These are phyloP conservation scores for Zygothrica quintamaculata DNA, from an alignment of 2,888 invertebrate species.

Conservation along the genomic window DNA sequence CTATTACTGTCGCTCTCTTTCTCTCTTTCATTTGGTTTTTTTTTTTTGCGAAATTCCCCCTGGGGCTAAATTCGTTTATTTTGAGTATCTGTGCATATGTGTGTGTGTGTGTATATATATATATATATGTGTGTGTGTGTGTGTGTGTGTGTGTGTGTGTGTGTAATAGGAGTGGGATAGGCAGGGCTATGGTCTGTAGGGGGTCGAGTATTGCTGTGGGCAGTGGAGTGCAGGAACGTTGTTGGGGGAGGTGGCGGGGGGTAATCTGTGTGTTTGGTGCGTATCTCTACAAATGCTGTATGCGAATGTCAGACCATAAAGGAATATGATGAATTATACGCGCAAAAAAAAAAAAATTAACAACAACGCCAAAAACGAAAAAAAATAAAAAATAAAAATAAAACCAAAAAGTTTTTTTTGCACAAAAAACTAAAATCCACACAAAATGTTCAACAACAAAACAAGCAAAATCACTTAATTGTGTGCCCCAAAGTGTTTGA, in stretches of 20 bases:
- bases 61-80: conserved; percentile 75
- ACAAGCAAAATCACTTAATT: conserved; percentile 76
- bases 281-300: conserved; percentile 67
- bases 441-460: conserved; percentile 67
- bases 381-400: conserved; percentile 7
- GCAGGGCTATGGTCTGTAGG: background rate
- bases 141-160: conserved; percentile 8
- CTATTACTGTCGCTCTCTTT: too few relatives aligned
- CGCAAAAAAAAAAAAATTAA: conserved; percentile 43
- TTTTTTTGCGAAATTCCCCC: conserved; percentile 68
- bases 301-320: conserved; percentile 72
- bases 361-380: too few relatives aligned
- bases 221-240: too few relatives aligned
- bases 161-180: conserved; percentile 4
- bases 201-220: too few relatives aligned
- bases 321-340: conserved; percentile 74
- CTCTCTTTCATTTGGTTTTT: conserved; percentile 26
- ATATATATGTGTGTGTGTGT: conserved; percentile 1
- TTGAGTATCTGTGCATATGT: conserved; percentile 34
- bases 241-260: conserved; percentile 3
- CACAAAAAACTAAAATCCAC: conserved; percentile 69
- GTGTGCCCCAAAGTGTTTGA: conserved; percentile 56
- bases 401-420: conserved; percentile 46
- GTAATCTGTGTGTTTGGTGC: conserved; percentile 53
- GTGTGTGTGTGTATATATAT: conserved; percentile 9